phyloP scores from a whole-genome alignment of 1,140 invertebrate species.

The Cydia splendana region DNA sequence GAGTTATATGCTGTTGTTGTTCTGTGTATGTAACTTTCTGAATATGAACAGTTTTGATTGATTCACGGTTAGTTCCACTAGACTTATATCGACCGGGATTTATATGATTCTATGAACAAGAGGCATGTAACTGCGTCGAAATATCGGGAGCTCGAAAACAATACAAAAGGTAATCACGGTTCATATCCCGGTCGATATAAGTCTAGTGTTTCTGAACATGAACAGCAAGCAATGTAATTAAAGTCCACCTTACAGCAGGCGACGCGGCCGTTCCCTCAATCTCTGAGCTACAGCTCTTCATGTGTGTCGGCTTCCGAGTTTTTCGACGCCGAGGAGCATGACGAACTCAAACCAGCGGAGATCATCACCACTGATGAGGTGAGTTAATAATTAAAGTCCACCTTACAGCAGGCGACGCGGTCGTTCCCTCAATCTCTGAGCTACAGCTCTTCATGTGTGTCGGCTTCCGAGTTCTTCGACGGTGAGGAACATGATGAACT shows the following conservation, averaged over 20 bases:
- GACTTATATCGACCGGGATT: too few species aligned
- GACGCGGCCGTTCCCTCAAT: conserved; percentile 81
- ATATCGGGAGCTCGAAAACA: too few species aligned
- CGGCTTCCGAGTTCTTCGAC: conserved; percentile 92
- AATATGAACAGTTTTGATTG: too few species aligned
- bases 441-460: conserved; percentile 87
- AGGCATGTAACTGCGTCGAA: too few species aligned
- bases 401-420: conserved; percentile 63
- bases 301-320: conserved; percentile 90
- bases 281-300: conserved; percentile 87
- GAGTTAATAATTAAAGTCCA: background rate
- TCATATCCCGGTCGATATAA: too few species aligned
- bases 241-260: conserved; percentile 48
- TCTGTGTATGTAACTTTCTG: too few species aligned
- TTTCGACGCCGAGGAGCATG: conserved; percentile 89
- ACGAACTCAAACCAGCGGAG: conserved; percentile 52
- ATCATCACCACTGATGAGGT: conserved; percentile 62
- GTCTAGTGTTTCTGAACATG: background rate
- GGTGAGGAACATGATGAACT: conserved; percentile 83
- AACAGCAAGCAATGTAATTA: conserved; percentile 19
- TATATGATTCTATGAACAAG: too few species aligned
- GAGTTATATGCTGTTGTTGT: too few species aligned
- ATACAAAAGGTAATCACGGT: too few species aligned
- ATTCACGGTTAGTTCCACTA: too few species aligned
- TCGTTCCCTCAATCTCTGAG: conserved; percentile 84